These are phyloP conservation scores for Drosophila bocki DNA, from an alignment of 1,140 invertebrate genomes.

Conservation along the genomic window DNA sequence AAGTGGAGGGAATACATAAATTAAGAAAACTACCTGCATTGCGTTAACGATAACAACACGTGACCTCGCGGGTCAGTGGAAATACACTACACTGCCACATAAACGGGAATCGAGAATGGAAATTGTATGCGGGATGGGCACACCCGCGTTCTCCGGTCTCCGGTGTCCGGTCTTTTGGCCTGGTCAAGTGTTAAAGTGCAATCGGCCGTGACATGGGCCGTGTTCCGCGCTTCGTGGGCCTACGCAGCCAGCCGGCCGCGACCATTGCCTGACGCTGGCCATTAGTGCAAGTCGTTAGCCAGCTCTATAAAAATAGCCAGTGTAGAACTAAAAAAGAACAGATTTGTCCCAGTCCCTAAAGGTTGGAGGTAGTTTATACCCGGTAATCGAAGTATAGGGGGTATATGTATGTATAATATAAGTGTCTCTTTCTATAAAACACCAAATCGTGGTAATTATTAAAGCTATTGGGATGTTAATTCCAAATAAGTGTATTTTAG, in stretches of 20 bases:
- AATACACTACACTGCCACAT: slow-evolving; percentile 12
- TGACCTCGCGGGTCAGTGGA: slow-evolving; percentile 61
- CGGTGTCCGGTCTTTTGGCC: slow-evolving; percentile 41
- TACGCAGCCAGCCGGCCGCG: slow-evolving; percentile 52
- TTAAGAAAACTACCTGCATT: slow-evolving; percentile 65
- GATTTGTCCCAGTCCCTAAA: slow-evolving; percentile 36
- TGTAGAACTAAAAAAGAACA: slow-evolving; percentile 42
- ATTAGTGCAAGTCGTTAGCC: slow-evolving; percentile 75
- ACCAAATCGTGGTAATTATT: not conserved
- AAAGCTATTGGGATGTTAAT: not conserved
- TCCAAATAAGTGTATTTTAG: not conserved
- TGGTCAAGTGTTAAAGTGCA: slow-evolving; percentile 82
- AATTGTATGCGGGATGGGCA: slow-evolving; percentile 30
- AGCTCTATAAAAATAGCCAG: slow-evolving; percentile 47
- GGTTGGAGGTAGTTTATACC: slow-evolving; percentile 3
- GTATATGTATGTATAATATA: not conserved
- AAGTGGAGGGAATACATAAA: slow-evolving; percentile 44
- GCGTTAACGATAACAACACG: slow-evolving; percentile 71
- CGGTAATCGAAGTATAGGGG: not conserved
- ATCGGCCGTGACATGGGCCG: slow-evolving; percentile 70
- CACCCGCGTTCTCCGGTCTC: slow-evolving; percentile 34
- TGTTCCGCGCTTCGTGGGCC: slow-evolving; percentile 23
- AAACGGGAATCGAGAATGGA: slow-evolving; percentile 37
- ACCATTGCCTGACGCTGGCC: slow-evolving; percentile 65
- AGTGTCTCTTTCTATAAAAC: not conserved